Base-by-base conservation (phyloP, 2,113 vertebrate genomes). In the Coptodon bakossiorum region DNA sequence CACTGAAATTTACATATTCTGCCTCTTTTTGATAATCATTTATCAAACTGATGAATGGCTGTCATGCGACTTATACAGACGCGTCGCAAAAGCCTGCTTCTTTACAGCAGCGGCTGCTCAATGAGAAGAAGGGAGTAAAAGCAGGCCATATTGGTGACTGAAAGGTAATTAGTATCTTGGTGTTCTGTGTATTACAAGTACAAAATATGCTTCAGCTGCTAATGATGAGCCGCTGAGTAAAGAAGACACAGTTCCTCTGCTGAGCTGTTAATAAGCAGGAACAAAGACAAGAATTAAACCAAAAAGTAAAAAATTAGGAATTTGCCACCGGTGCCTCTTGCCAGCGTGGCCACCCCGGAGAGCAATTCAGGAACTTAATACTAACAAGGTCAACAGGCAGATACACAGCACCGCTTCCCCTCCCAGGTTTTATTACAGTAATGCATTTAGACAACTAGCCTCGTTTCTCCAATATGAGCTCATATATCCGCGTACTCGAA, bases 31-130 rank as follows among this genome's bases (percentile, higher is more conserved):
- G 80, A 85, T 86, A 63, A 91, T 89, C 83, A 83, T 91, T 88
- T 59, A 92, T 90, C 91, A 92, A 59, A 82, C 50, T 90, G 92
- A 93, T 93, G 89, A 93, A 91, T 90, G 86, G 73, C 48, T 92
- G 91, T 90, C 87, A 90, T 27, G 48, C 12, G 29, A 90, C 93
- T 84, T 94, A 82, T 90, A 82, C 66, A 88, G 88, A 50, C 52
- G 14, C 80, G 82, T 68, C 29, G 40, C 83, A 83, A 82, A 89
- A 7, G 86, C 63, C 73, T 54, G 83, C 88, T 89, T 61, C 68
- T 86, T 81, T 86, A 34, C 57, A 84, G 81, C 80, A 29, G 79
- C 12, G 3, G 14, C 84, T 34, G 59, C 59, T 91, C 52, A 73
- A 16, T 57, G 81, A 89, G 66, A 80, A 57, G 59, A 19, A 52